A percentile compares a stretch with the other conserved stretches of the same genome.
Conservation (phyloP, 2,113 vertebrate genomes). For the Cichladusa arquata region DNA sequence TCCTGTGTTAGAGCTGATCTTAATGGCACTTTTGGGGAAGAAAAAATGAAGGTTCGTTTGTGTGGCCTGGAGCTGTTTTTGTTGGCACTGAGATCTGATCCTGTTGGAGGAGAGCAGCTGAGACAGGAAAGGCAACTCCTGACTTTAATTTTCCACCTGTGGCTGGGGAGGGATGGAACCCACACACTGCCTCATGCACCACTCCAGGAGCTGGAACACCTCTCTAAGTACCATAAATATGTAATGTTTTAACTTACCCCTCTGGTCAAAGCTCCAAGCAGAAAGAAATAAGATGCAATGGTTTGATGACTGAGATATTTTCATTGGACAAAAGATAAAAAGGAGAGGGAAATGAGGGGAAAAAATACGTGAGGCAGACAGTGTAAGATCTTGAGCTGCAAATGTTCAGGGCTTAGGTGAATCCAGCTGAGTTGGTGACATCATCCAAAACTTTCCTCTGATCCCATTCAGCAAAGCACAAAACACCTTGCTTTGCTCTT, state of each 20-base stretch:
- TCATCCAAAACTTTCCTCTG: background rate
- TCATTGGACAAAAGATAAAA: background rate
- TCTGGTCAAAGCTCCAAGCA: background rate
- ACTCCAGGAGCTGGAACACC: background rate
- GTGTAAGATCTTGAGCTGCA: background rate
- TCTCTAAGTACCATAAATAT: background rate
- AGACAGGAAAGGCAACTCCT: conserved; percentile 38
- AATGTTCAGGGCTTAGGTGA: background rate
- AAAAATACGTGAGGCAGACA: background rate
- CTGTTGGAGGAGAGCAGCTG: background rate
- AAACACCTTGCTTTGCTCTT: background rate
- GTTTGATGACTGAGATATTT: background rate
- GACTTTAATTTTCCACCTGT: background rate
- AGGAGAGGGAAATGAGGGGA: background rate
- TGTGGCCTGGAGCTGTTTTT: conserved; percentile 32
- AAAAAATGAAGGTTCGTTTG: conserved; percentile 21
- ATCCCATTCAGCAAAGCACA: background rate
- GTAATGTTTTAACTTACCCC: background rate
- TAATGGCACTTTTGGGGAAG: background rate
- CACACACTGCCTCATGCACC: background rate
- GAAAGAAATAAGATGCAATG: background rate
- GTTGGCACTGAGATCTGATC: conserved; percentile 12
- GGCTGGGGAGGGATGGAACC: background rate
- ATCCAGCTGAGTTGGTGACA: background rate
- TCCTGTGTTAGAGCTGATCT: background rate